Evolutionary conservation across 2,797 vertebrate genomes (phyloP).

Genomic region (Hippocampus kuda): DNA sequence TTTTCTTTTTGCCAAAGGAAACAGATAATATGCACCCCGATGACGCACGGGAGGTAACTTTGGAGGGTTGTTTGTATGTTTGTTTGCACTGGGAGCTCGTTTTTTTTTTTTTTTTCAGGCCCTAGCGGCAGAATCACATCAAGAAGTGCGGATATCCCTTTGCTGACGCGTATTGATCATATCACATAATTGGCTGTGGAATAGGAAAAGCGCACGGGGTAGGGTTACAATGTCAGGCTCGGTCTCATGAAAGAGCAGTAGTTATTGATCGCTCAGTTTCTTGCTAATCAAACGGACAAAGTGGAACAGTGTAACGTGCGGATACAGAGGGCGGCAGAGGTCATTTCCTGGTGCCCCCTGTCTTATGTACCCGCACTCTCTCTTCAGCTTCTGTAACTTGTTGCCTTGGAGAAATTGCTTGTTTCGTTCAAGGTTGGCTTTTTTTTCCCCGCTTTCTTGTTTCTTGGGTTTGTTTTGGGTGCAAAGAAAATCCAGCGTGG

Average conservation of each 20-base stretch:
- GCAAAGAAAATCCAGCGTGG: constrained; percentile 12
- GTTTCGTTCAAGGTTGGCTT: neutral
- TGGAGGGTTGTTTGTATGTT: constrained; percentile 31
- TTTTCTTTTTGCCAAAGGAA: constrained; percentile 35
- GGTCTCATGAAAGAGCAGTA: constrained; percentile 40
- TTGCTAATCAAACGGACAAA: constrained; percentile 71
- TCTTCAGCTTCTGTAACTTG: constrained; percentile 6
- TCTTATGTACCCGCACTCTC: constrained; percentile 13
- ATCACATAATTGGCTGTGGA: constrained; percentile 63
- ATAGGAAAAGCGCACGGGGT: constrained; percentile 53
- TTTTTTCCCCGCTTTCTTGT: constrained; percentile 2
- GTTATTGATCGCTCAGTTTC: constrained; percentile 59
- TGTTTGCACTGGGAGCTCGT: constrained; percentile 18
- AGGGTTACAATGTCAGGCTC: constrained; percentile 52
- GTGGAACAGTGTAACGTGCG: constrained; percentile 40
- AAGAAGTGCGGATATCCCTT: constrained; percentile 57
- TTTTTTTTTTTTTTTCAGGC: constrained; percentile 8
- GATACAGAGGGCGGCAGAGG: constrained; percentile 35
- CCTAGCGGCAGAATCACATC: constrained; percentile 23
- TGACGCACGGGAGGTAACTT: constrained; percentile 23
- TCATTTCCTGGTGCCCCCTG: constrained; percentile 41
- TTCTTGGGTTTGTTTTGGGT: neutral
- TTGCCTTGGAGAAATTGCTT: constrained; percentile 1
- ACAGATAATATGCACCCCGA: constrained; percentile 24
- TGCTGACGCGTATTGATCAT: constrained; percentile 65